Evolutionary conservation across 1,140 invertebrate genomes (phyloP).

Genomic region (Tetranychus cinnabarinus): DNA sequence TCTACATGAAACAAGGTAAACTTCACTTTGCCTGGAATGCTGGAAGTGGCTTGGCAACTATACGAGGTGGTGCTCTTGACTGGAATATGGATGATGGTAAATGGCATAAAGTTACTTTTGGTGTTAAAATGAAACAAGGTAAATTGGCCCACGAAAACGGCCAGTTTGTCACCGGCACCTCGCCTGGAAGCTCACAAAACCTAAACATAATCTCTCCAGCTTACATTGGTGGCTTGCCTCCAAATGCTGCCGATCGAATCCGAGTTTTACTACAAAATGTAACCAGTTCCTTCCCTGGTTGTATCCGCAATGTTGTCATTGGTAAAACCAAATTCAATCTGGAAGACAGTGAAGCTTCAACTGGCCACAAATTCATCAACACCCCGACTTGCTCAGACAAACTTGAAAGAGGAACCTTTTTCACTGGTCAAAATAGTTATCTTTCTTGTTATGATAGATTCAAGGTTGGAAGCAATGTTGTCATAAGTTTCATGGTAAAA

Average conservation of each 20-base stretch:
- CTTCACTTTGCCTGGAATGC: constrained; percentile 44
- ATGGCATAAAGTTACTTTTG: constrained; percentile 56
- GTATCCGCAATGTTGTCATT: constrained; percentile 43
- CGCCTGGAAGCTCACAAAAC: constrained; percentile 27
- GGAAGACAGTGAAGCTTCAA: neutral
- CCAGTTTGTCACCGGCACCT: constrained; percentile 27
- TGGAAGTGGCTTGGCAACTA: constrained; percentile 35
- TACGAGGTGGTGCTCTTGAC: constrained; percentile 18
- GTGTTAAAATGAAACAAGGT: constrained; percentile 19
- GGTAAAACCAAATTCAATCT: constrained; percentile 4
- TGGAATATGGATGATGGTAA: constrained; percentile 44
- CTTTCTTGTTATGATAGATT: constrained; percentile 42
- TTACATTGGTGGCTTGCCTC: constrained; percentile 47
- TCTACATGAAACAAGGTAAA: constrained; percentile 53
- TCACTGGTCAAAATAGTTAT: constrained; percentile 43
- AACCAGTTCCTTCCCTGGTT: constrained; percentile 50
- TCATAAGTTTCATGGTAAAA: constrained; percentile 62
- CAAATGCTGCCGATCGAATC: constrained; percentile 14
- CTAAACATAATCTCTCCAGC: constrained; percentile 42
- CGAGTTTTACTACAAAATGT: constrained; percentile 16
- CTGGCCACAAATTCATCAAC: constrained; percentile 22
- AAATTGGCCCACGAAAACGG: constrained; percentile 29
- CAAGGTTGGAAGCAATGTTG: constrained; percentile 45
- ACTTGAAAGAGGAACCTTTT: constrained; percentile 68
- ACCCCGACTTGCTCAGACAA: constrained; percentile 53